Percentiles rank a stretch among this genome's conserved stretches.
phyloP scores from a whole-genome alignment of 1,140 invertebrate species.

The Hycleus cichorii region DNA sequence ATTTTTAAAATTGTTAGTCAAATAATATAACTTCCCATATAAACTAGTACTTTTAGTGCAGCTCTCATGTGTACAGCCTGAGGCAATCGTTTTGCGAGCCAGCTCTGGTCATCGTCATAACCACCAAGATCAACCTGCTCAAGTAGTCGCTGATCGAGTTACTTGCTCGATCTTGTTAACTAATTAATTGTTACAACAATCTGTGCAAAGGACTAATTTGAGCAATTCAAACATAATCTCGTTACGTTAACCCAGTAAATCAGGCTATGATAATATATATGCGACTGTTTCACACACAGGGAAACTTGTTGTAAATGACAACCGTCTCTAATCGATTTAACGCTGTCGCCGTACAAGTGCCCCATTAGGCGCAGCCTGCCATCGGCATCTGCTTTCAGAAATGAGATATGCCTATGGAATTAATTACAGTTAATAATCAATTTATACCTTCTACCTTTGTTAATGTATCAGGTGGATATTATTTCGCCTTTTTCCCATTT shows the following conservation, averaged over 20 bases:
- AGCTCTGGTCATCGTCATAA: too few species aligned
- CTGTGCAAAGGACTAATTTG: conserved; percentile 19
- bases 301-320: conserved; percentile 29
- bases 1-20: too few species aligned
- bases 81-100: too few species aligned
- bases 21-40: too few species aligned
- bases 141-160: too few species aligned
- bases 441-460: conserved; percentile 14
- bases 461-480: conserved; percentile 11
- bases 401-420: conserved; percentile 25
- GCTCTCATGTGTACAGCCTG: too few species aligned
- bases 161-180: too few species aligned
- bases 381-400: conserved; percentile 27
- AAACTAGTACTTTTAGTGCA: too few species aligned
- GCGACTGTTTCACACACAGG: conserved; percentile 26
- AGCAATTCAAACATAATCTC: conserved; percentile 22
- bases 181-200: conserved; percentile 20
- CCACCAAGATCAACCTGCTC: too few species aligned
- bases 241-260: conserved; percentile 26
- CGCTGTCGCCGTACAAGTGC: conserved; percentile 24
- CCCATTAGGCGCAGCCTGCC: conserved; percentile 29
- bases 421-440: conserved; percentile 27
- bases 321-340: conserved; percentile 30
- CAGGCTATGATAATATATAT: conserved; percentile 25
- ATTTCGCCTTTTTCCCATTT: too few species aligned